Percentiles rank a stretch among this genome's conserved stretches.
Evolutionary conservation across 2,888 invertebrate genomes (phyloP).

Genomic region (Drosophila anomalata): DNA sequence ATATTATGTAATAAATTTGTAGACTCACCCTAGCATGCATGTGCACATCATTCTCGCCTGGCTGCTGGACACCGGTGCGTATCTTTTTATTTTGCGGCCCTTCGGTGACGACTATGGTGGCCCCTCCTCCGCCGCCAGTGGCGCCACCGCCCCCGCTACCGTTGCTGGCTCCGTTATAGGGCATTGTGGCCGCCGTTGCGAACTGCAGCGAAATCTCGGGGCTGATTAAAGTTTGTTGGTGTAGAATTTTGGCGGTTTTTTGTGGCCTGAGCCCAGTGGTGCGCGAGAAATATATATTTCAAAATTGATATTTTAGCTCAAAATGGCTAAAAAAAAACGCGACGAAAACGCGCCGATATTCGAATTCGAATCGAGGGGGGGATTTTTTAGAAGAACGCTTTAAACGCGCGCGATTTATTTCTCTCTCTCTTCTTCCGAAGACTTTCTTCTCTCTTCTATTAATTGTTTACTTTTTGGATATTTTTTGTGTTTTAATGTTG

Average conservation of each 20-base stretch:
- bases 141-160: conserved; percentile 77
- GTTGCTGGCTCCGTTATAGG: conserved; percentile 83
- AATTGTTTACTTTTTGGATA: too few species aligned
- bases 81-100: conserved; percentile 84
- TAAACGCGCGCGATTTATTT: conserved; percentile 30
- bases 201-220: conserved; percentile 75
- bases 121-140: conserved; percentile 80
- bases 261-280: conserved; percentile 57
- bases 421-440: conserved; percentile 15
- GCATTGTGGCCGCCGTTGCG: conserved; percentile 81
- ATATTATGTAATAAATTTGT: too few species aligned
- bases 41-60: conserved; percentile 81
- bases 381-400: conserved; percentile 2
- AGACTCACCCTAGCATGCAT: conserved; percentile 82
- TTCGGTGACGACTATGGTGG: conserved; percentile 80
- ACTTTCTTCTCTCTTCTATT: conserved; percentile 2
- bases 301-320: conserved; percentile 7
- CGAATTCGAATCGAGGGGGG: conserved; percentile 1
- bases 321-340: conserved; percentile 1
- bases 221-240: conserved; percentile 71
- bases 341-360: conserved; percentile 31
- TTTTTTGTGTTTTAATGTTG: too few species aligned
- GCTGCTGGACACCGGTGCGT: conserved; percentile 83
- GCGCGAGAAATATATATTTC: conserved; percentile 36
- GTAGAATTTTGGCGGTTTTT: conserved; percentile 80